Conservation (phyloP, 2,888 invertebrate genomes). For the Camptogramma bilineatum region DNA sequence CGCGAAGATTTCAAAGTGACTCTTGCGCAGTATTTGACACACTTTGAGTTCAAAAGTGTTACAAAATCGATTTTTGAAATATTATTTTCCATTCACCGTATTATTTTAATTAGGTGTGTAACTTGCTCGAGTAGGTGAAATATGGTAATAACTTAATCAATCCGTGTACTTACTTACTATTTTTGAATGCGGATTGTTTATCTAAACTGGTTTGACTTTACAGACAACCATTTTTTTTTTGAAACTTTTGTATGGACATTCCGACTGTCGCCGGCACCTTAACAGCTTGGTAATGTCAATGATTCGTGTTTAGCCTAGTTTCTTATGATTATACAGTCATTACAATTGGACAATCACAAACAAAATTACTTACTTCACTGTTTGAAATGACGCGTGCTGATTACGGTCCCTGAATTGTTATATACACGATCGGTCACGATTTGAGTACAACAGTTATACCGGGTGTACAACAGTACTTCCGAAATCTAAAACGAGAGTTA, state of each 20-base stretch:
- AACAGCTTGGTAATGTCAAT: neutral
- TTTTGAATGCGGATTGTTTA: too few relatives aligned
- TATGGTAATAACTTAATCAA: too few relatives aligned
- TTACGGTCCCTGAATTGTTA: conserved; percentile 24
- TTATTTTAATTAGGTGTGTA: neutral
- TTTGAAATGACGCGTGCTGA: conserved; percentile 23
- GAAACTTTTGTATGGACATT: too few relatives aligned
- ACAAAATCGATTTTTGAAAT: conserved; percentile 6
- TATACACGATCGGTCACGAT: conserved; percentile 30
- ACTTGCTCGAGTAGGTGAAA: neutral
- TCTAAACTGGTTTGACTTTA: too few relatives aligned
- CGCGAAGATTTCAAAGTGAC: conserved; percentile 18
- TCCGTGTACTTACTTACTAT: too few relatives aligned
- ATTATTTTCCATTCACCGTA: neutral
- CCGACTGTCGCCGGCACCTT: too few relatives aligned
- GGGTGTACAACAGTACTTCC: neutral
- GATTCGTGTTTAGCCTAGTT: conserved; percentile 1
- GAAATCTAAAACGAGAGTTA: too few relatives aligned
- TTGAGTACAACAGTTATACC: conserved; percentile 9
- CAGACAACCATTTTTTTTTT: too few relatives aligned
- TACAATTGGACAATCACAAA: conserved; percentile 8
- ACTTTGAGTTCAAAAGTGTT: conserved; percentile 28
- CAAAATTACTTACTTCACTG: neutral
- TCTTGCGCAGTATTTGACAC: conserved; percentile 31
- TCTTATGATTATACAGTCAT: conserved; percentile 9